Evolutionary conservation across 2,888 invertebrate species (phyloP), one percentile per base, ranked within the genome.

Genomic region (Spodoptera littoralis): DNA sequence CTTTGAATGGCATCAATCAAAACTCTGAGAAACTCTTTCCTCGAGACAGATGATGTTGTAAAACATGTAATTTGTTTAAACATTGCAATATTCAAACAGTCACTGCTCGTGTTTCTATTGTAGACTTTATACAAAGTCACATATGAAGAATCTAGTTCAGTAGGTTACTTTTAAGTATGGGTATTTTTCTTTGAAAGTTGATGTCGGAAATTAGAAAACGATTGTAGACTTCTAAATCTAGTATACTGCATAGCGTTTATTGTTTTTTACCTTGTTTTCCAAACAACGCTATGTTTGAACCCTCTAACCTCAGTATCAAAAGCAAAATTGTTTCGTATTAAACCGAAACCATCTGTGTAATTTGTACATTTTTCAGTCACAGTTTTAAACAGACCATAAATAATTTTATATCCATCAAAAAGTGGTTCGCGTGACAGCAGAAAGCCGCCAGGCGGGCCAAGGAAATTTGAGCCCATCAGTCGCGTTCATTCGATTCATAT

Each of bases 401-500:
- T 88, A 90, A 88, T 89, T 88, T 88, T 85, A 87, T 85, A 85
- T 88, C 84, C 88, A 89, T 90, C 86, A 87, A 86, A 84, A 87
- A 81, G 83, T 85, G 85, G 86, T 84, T 92, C 84, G 92, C 92
- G 92, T 92, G 92, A 88, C 91, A 86, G 87, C 85, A 83, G 84
- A 70, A 65, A 88, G 88, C 85, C 76, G 88, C 84, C 82, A 77
- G 86, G 80, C 87, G 78, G 79, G 87, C 83, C 81, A 84, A 88
- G 88, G 90, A 92, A 93, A 93, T 90, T 89, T 84, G 92, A 93
- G 90, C 86, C 84, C 91, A 90, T 91, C 90, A 87, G 86, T 81
- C 79, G 85, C 89, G 83, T 88, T 86, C 90, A 91, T 92, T 92
- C 90, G 92, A 93, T 92, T 93, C 90, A 87, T 91, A 92, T 92